Base-by-base conservation (phyloP, 2,797 vertebrate genomes). In the Oryzias sinensis region DNA sequence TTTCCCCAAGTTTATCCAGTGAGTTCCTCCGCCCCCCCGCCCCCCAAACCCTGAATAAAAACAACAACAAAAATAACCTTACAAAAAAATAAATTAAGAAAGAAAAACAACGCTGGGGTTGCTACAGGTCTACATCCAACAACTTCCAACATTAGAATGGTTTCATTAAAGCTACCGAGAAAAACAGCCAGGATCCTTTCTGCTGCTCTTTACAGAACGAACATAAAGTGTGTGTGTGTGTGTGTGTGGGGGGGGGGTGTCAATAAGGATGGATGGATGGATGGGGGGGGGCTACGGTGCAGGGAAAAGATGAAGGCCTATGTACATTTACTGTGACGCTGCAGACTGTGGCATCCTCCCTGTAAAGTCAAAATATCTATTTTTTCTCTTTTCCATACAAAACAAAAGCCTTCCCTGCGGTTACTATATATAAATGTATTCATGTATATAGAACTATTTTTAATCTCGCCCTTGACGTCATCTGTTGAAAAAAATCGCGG, bases 1-100 rank as follows among this genome's bases (percentile, higher is more conserved):
- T 33, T 91, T 85, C 92, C 93, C 94, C 94, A 93, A 92, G 92
- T 95, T 94, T 93, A 95, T 94, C 91, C 93, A 95, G 94, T 93
- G 90, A 93, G 86, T 90, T 88, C 85, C 72, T 43, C 78, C 73
- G 82, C 45, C 49, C 29, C 6, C 22, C 17, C 29, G 14, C 22
- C 47, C 40, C 40, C 44, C 45, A 1, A 57, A 43, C 41, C 14
- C 43, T 42, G 43, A 6, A 48, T 8, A 33, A 0, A 27, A 53
- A 49, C 60, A 64, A 54, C 29, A 72, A 55, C 18, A 40, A 52
- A 46, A 75, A 20, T 18, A 56, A 56, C 68, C 58, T 73, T 77
- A 65, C 62, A 81, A 73, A 68, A 88, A 83, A 41, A 56, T 60
- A 67, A 85, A 16, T 85, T 83, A 46, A 22, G 9, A 22, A 65